Percentiles rank a stretch among this genome's conserved stretches.
phyloP scores from a whole-genome alignment of 2,113 vertebrate genomes.

The Pipa parva region DNA sequence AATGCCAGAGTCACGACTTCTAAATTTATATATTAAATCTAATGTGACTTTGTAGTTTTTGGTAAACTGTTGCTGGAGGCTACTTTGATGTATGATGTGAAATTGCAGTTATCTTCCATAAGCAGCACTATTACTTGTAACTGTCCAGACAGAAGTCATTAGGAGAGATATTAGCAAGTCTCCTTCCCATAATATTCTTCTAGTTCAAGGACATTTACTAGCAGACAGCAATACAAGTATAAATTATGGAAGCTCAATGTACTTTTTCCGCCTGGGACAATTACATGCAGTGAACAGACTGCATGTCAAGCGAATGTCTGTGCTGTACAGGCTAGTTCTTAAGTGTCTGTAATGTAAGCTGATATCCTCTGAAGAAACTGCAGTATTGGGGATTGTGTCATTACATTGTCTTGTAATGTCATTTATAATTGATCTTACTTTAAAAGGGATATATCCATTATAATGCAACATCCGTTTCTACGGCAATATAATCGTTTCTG shows the following conservation, averaged over 20 bases:
- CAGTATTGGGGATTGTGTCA: background rate
- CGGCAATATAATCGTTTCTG: no score
- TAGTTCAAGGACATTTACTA: constrained; percentile 28
- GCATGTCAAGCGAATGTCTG: constrained; percentile 20
- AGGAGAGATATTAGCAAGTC: constrained; percentile 3
- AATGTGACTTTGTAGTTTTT: constrained; percentile 36
- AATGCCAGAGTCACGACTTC: constrained; percentile 49
- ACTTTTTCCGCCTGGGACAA: constrained; percentile 17
- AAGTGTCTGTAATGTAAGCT: background rate
- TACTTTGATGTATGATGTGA: background rate
- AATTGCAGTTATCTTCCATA: background rate
- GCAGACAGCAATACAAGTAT: constrained; percentile 25
- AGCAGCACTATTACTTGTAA: background rate
- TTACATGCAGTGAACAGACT: constrained; percentile 2
- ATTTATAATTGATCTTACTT: background rate
- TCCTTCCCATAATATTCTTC: constrained; percentile 25
- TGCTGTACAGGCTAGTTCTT: background rate
- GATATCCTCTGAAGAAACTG: background rate
- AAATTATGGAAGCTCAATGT: constrained; percentile 16
- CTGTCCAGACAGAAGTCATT: constrained; percentile 11
- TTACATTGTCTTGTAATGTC: background rate
- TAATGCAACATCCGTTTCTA: no score
- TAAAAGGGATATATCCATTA: background rate
- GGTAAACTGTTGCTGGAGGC: background rate
- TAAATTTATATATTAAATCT: constrained; percentile 47